Conservation (phyloP, 2,888 invertebrate genomes). For the Lingula anatina region DNA sequence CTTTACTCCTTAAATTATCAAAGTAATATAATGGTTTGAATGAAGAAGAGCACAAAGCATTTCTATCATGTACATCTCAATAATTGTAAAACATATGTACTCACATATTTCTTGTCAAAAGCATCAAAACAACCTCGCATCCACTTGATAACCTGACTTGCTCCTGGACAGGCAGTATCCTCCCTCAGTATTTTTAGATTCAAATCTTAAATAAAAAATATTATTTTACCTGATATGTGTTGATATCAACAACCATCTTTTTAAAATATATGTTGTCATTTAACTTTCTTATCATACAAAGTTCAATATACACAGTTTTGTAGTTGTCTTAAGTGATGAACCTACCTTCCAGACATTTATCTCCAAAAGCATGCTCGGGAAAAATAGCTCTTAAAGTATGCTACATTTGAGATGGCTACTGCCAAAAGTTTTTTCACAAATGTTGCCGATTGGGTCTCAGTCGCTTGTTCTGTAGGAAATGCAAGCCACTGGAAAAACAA, state of each 20-base stretch:
- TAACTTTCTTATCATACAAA: not conserved
- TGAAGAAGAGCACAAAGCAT: too few relatives aligned
- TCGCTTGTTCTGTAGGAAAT: conserved; percentile 49
- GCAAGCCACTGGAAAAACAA: conserved; percentile 45
- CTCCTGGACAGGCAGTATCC: conserved; percentile 45
- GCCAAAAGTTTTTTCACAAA: conserved; percentile 54
- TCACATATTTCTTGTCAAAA: conserved; percentile 54
- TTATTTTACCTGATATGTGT: not conserved
- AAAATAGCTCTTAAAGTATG: conserved; percentile 53
- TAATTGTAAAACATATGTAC: too few relatives aligned
- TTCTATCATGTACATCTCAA: too few relatives aligned
- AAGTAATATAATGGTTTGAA: too few relatives aligned
- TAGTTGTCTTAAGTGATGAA: not conserved
- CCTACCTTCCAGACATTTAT: conserved; percentile 51
- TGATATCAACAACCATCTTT: not conserved
- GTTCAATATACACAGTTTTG: not conserved
- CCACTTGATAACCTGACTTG: conserved; percentile 51
- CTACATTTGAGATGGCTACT: conserved; percentile 52
- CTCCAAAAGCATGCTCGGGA: conserved; percentile 53
- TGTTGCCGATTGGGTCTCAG: conserved; percentile 45
- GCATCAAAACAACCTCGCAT: conserved; percentile 55
- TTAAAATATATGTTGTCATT: not conserved
- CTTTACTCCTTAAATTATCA: too few relatives aligned
- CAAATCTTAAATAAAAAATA: conserved; percentile 27
- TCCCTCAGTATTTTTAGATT: conserved; percentile 49